These are phyloP conservation scores for Drusus annulatus DNA, from an alignment of 1,140 invertebrate genomes.

Conservation along the genomic window DNA sequence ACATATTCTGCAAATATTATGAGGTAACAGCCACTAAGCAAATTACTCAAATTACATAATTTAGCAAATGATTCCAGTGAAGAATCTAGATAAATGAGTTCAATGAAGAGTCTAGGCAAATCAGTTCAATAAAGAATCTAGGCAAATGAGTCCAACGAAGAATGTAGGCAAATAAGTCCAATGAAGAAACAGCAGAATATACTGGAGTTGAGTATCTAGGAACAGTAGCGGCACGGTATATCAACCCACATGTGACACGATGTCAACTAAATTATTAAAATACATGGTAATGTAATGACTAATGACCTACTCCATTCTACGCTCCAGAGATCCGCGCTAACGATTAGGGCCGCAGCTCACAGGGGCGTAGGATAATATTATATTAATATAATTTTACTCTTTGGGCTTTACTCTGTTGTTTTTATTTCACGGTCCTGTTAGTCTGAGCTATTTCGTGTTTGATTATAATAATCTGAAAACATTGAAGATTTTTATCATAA, in stretches of 20 bases:
- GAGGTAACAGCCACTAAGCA: too few relatives aligned
- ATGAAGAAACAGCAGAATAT: too few relatives aligned
- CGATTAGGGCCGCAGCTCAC: background rate
- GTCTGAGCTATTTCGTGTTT: background rate
- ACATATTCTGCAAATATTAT: too few relatives aligned
- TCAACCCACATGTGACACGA: conserved; percentile 18
- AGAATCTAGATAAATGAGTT: too few relatives aligned
- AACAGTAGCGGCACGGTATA: conserved; percentile 7
- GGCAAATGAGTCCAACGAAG: too few relatives aligned
- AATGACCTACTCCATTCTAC: conserved; percentile 43
- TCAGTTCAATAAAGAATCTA: too few relatives aligned
- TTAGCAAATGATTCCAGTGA: too few relatives aligned
- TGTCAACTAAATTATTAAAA: conserved; percentile 52
- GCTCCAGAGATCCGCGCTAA: conserved; percentile 37
- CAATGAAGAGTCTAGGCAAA: too few relatives aligned
- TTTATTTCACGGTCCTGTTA: conserved; percentile 1
- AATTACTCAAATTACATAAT: too few relatives aligned
- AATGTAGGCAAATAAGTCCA: too few relatives aligned
- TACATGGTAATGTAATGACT: conserved; percentile 49
- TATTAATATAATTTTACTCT: background rate
- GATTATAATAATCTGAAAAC: background rate
- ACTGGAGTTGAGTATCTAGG: background rate
- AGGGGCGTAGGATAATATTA: background rate
- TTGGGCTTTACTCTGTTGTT: background rate
- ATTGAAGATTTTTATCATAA: background rate